phyloP scores from a whole-genome alignment of 2,113 vertebrate species.

The Eulacestoma nigropectus region DNA sequence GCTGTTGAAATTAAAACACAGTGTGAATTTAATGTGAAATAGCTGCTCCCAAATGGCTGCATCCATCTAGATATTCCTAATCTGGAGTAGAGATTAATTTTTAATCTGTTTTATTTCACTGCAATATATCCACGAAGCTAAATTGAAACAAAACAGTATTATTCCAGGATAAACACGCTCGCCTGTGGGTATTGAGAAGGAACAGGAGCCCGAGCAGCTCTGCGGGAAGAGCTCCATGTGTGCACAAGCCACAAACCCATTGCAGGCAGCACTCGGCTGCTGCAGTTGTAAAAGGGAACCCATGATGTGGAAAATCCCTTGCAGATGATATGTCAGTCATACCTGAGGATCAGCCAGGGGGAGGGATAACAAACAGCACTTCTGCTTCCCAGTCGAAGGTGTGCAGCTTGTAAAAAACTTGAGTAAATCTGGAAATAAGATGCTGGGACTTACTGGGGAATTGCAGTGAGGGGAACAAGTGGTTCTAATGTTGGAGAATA shows the following conservation, averaged over 20 bases:
- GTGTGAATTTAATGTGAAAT: not conserved
- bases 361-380: not conserved
- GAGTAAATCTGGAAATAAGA: not conserved
- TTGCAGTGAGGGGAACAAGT: not conserved
- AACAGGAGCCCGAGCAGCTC: not conserved
- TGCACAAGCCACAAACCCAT: not conserved
- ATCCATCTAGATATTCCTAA: not conserved
- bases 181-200: not conserved
- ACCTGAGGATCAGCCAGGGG: slow-evolving; percentile 15
- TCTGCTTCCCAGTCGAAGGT: not conserved
- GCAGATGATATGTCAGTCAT: slow-evolving; percentile 32
- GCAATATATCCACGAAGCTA: not conserved
- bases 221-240: not conserved
- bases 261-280: not conserved
- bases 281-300: slow-evolving; percentile 1
- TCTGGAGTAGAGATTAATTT: not conserved
- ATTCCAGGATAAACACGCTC: not conserved
- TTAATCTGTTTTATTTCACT: not conserved
- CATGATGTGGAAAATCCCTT: slow-evolving; percentile 36
- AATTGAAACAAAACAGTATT: not conserved
- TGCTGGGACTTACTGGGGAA: not conserved
- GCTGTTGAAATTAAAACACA: not conserved
- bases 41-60: not conserved
- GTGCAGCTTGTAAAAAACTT: not conserved
- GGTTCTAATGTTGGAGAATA: not conserved